These are phyloP conservation scores for Felis chaus DNA, from an alignment of 2,113 vertebrate species.

Conservation along the genomic window DNA sequence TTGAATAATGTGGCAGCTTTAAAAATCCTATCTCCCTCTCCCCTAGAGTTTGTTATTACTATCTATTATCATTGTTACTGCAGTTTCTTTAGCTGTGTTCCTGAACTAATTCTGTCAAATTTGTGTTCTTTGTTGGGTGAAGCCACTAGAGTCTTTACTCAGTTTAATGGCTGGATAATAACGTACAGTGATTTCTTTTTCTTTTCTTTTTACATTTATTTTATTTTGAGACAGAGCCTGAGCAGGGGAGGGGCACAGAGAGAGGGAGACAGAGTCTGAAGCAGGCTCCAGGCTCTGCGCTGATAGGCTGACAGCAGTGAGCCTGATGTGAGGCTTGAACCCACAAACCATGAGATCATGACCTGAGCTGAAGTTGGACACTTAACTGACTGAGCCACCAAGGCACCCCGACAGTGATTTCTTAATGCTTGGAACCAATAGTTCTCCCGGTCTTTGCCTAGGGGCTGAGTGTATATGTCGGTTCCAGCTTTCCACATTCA, in stretches of 20 bases:
- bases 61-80: background rate
- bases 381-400: too few relatives aligned
- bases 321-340: too few relatives aligned
- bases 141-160: background rate
- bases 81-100: background rate
- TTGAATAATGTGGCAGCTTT: background rate
- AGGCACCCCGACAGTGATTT: too few relatives aligned
- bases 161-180: background rate
- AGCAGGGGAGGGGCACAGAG: too few relatives aligned
- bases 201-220: too few relatives aligned
- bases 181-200: background rate
- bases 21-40: background rate
- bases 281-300: too few relatives aligned
- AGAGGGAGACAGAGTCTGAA: too few relatives aligned
- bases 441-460: background rate
- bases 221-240: too few relatives aligned
- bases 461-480: background rate
- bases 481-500: background rate
- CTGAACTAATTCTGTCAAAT: background rate
- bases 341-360: too few relatives aligned
- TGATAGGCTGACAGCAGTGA: too few relatives aligned
- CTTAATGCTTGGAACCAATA: background rate
- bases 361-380: too few relatives aligned
- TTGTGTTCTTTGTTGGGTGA: background rate
- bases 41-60: background rate